Percentiles rank a stretch among this genome's conserved stretches.
Conservation (phyloP, 1,140 invertebrate genomes). For the Lutraria rhynchaena region DNA sequence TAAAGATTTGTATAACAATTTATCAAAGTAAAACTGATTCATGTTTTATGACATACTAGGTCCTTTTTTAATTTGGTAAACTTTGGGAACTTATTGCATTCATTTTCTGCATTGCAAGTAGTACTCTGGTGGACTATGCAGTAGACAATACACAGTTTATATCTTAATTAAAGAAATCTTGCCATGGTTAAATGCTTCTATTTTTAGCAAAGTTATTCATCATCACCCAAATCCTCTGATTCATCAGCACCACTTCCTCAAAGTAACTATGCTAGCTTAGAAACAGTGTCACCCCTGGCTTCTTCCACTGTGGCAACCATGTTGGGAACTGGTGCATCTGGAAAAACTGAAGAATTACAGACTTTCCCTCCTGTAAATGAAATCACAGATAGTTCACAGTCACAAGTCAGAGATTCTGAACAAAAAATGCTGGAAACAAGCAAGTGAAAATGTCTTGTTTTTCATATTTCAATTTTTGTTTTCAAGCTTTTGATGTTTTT, state of each 20-base stretch:
- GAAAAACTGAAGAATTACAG: slow-evolving; percentile 24
- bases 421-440: slow-evolving; percentile 20
- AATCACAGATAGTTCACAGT: neutral
- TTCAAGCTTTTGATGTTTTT: no score
- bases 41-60: no score
- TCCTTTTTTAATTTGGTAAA: no score
- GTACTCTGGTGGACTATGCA: no score
- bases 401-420: neutral
- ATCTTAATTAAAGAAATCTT: no score
- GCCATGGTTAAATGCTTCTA: no score
- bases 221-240: slow-evolving; percentile 13
- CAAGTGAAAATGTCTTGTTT: neutral
- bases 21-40: no score
- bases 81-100: no score
- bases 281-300: slow-evolving; percentile 37
- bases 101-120: no score
- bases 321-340: slow-evolving; percentile 8
- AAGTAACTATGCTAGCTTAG: neutral
- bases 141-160: no score
- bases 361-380: slow-evolving; percentile 4
- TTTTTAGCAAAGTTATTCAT: neutral
- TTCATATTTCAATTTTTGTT: no score
- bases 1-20: no score
- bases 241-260: neutral
- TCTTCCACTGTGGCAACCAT: slow-evolving; percentile 25